Evolutionary conservation across 2,888 invertebrate genomes (phyloP).

Genomic region (Lysandra coridon): DNA sequence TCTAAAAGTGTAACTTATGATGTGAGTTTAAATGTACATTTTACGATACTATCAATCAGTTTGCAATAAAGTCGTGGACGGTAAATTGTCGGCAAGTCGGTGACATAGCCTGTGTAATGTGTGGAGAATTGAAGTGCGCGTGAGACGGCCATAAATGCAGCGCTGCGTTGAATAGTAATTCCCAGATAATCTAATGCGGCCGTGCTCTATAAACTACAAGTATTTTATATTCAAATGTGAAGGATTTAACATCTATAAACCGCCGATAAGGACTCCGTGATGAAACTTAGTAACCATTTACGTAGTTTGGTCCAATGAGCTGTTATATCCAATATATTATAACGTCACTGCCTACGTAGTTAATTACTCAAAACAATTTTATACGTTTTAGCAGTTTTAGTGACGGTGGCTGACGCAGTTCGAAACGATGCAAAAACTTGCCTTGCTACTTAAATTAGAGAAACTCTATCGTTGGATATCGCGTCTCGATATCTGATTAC

Average conservation of each 20-base stretch:
- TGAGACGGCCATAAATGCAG: conserved; percentile 41
- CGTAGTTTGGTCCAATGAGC: not conserved
- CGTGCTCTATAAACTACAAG: not conserved
- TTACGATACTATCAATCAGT: conserved; percentile 24
- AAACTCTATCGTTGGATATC: not conserved
- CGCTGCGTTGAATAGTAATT: conserved; percentile 50
- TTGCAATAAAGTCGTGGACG: conserved; percentile 47
- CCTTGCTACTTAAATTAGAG: not conserved
- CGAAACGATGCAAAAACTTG: conserved; percentile 3
- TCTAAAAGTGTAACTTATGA: conserved; percentile 15
- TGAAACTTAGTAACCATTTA: not conserved
- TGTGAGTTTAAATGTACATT: conserved; percentile 1
- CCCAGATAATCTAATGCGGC: not conserved
- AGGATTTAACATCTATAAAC: not conserved
- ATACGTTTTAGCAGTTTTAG: conserved; percentile 1
- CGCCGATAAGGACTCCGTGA: not conserved
- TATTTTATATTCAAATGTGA: not conserved
- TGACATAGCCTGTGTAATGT: conserved; percentile 48
- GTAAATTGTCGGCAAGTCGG: conserved; percentile 47
- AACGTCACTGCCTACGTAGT: not conserved
- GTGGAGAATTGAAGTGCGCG: conserved; percentile 45
- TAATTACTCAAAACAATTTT: not conserved
- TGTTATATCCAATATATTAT: not conserved
- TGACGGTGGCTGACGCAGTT: not conserved
- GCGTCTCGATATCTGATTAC: not conserved